Evolutionary conservation across 2,888 invertebrate genomes (phyloP), one percentile per base, ranked within the genome.

Genomic region (Drosophila vallismaia): DNA sequence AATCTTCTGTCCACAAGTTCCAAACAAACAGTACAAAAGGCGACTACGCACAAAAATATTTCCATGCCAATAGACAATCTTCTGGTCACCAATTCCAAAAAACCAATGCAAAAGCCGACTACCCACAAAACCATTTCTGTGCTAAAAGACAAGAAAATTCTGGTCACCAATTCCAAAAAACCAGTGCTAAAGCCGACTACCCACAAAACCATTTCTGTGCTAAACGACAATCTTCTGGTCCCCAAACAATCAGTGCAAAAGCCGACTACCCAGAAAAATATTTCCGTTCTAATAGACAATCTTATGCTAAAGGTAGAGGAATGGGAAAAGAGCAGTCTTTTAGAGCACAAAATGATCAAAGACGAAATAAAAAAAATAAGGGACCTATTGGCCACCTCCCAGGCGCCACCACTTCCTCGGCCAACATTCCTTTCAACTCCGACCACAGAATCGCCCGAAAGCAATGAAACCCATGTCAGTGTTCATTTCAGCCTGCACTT

Each of bases 401-500:
- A 42, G 19, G 14, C 6, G n/a, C n/a, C 36, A 33, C 9, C 33
- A 33, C 3, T 4, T 9, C 14, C 40, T 2, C 14, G 14, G 8
- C n/a, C 5, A 36, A 36, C 36, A 2, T 12, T 36, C n/a, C 36
- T 9, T 5, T 0, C 4, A 28, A 19, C 6, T 10, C 12, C 0
- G 4, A 50, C 8, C 12, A 26, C 28, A 1, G 8, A 26, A 5
- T 4, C 9, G n/a, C 19, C 19, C 12, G 26, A 28, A 0, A 19
- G n/a, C 1, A 14, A 14, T 10, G 29, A 56, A 9, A 7, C 8
- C 2, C 28, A 24, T 19, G 1, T 7, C 1, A 10, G n/a, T 7
- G 29, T 4, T 10, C 19, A 14, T 10, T 12, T 8, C 3, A 6
- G 14, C 29, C 33, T 63, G 44, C 51, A 63, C 24, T 63, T 45